phyloP scores from a whole-genome alignment of 2,113 vertebrate species.

The Eurypyga helias region DNA sequence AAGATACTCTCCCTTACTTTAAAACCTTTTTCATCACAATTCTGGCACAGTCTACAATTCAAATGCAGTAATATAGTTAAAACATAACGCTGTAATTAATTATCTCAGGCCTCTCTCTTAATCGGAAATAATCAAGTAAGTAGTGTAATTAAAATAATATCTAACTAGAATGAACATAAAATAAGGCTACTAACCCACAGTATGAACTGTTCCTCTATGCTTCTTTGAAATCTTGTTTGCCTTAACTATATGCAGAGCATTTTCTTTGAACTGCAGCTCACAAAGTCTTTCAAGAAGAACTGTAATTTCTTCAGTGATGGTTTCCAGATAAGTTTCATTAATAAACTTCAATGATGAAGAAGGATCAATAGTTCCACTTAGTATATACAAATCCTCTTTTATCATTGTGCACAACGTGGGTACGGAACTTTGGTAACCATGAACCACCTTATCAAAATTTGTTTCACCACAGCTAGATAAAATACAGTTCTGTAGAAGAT shows the following conservation, averaged over 20 bases:
- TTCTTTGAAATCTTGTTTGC: slow-evolving; percentile 81
- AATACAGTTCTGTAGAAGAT: slow-evolving; percentile 78
- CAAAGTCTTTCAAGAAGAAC: slow-evolving; percentile 85
- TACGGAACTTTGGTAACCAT: slow-evolving; percentile 73
- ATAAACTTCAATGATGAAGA: slow-evolving; percentile 83
- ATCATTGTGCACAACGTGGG: slow-evolving; percentile 81
- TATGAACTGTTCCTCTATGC: slow-evolving; percentile 79
- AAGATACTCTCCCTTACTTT: not conserved
- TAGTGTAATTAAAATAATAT: not conserved
- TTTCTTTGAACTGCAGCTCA: slow-evolving; percentile 86
- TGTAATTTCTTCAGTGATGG: slow-evolving; percentile 82
- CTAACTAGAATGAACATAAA: not conserved
- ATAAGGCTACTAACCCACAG: slow-evolving; percentile 77
- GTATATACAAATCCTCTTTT: slow-evolving; percentile 84
- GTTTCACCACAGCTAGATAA: slow-evolving; percentile 78
- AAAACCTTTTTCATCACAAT: not conserved
- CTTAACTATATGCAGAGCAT: slow-evolving; percentile 75
- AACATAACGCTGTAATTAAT: not conserved
- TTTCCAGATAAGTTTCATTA: slow-evolving; percentile 87
- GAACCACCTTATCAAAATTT: slow-evolving; percentile 82
- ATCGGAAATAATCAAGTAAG: not conserved
- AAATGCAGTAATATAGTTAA: not conserved
- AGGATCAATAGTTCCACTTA: slow-evolving; percentile 80
- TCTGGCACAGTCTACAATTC: slow-evolving; percentile 11
- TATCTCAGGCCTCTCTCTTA: not conserved